Evolutionary conservation across 2,888 invertebrate genomes (phyloP), one percentile per base, ranked within the genome.

Genomic region (Meiosimyza decipiens): DNA sequence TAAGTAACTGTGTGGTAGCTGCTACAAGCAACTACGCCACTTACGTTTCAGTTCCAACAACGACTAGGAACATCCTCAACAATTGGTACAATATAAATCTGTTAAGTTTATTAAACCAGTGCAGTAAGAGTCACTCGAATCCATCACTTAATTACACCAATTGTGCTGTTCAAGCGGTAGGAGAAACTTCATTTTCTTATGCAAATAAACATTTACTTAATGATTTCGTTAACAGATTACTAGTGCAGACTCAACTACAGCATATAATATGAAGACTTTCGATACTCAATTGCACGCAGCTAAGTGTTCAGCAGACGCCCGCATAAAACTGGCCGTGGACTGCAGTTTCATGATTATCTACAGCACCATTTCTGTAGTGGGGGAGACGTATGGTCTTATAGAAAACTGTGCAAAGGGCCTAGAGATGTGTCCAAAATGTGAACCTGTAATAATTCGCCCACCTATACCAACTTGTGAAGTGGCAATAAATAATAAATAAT

Each of bases 111-210:
- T 28, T 73, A n/a, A 55, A 7, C 5, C 65, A 57, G n/a, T 74
- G 74, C 51, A 33, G 47, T 12, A 69, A 22, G n/a, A 65, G 49
- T 13, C 51, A 60, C 28, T n/a, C 47, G 1, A 64, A n/a, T 33
- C 13, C n/a, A 3, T 28, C 62, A 3, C 4, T 50, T 12, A 73
- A 73, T 62, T 69, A 74, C 28, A 62, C 71, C 6, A 16, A 1
- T 0, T 75, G 75, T 49, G 40, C 71, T 33, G 63, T 57, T 51
- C 55, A 55, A 66, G 62, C 60, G 68, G 74, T 76, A 67, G 67
- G 67, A 57, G 15, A 12, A 69, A 65, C 59, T 11, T 71, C 18
- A 33, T 15, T 15, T 40, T 40, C 4, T 7, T 9, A 40, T 9
- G 15, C 0, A 9, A 15, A 62, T 47, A 7, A 47, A 62, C 15